phyloP scores from a whole-genome alignment of 2,888 invertebrate species.

The Ptychoptera contaminata region DNA sequence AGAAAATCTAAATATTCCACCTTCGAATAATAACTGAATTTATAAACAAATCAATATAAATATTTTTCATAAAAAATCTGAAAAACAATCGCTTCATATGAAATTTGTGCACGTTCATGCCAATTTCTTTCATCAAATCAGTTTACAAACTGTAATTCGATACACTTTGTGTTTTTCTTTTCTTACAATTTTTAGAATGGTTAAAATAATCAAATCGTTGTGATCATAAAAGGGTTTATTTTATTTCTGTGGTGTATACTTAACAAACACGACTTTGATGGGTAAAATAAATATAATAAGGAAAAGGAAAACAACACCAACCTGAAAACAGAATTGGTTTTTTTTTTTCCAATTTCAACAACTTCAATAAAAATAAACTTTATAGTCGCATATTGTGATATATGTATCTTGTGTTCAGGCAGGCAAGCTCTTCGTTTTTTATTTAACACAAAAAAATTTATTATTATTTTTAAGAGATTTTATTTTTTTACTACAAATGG shows the following conservation, averaged over 20 bases:
- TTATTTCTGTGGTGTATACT: background rate
- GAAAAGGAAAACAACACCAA: background rate
- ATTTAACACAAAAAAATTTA: too few relatives aligned
- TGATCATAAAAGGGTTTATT: background rate
- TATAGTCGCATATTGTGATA: too few relatives aligned
- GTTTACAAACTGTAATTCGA: too few relatives aligned
- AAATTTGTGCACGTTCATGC: slow-evolving; percentile 4
- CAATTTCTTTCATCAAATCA: slow-evolving; percentile 3
- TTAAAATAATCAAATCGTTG: slow-evolving; percentile 1
- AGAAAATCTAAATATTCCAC: background rate
- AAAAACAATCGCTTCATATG: background rate
- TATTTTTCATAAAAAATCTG: background rate
- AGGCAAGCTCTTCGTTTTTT: too few relatives aligned
- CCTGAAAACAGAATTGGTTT: background rate
- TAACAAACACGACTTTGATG: background rate
- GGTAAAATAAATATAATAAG: background rate
- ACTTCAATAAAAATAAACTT: too few relatives aligned
- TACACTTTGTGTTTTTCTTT: too few relatives aligned
- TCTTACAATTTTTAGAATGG: background rate
- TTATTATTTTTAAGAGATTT: too few relatives aligned
- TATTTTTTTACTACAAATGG: too few relatives aligned
- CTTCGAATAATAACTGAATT: too few relatives aligned
- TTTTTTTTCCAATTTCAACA: too few relatives aligned
- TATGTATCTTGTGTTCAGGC: too few relatives aligned
- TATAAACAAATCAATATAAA: too few relatives aligned